These are phyloP conservation scores for Harmothoe impar DNA, from an alignment of 2,888 invertebrate genomes.

Conservation along the genomic window DNA sequence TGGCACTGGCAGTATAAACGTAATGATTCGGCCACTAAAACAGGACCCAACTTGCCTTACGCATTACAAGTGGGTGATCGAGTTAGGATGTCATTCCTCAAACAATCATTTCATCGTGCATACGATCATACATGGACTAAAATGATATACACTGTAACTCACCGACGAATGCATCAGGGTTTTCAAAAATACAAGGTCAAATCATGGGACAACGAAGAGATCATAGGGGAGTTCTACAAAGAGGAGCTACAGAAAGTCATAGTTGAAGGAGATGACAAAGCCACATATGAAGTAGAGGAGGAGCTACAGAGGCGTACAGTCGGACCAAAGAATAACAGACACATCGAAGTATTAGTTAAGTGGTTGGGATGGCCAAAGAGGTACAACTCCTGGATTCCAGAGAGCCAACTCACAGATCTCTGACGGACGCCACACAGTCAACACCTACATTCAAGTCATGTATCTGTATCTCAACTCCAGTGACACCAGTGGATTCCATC, in stretches of 20 bases:
- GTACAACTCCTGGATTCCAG: neutral
- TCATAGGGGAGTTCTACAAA: neutral
- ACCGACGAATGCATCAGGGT: neutral
- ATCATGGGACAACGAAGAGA: neutral
- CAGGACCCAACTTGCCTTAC: neutral
- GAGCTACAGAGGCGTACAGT: neutral
- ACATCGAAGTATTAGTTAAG: neutral
- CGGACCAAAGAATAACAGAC: neutral
- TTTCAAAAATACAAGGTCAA: neutral
- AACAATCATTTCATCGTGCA: neutral
- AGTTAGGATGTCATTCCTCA: neutral
- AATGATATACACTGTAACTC: neutral
- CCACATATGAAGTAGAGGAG: neutral
- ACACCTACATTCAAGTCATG: neutral
- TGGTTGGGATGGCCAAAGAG: neutral
- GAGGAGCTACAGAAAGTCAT: neutral
- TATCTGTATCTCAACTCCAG: neutral
- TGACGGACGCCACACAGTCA: neutral
- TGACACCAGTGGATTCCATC: neutral
- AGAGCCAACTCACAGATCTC: neutral
- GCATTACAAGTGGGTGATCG: neutral
- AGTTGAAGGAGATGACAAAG: neutral
- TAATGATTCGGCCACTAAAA: neutral
- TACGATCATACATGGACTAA: neutral
- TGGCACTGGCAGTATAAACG: neutral